A percentile compares a stretch with the other conserved stretches of the same genome.
phyloP scores from a whole-genome alignment of 2,113 vertebrate species.

The Scomber japonicus region DNA sequence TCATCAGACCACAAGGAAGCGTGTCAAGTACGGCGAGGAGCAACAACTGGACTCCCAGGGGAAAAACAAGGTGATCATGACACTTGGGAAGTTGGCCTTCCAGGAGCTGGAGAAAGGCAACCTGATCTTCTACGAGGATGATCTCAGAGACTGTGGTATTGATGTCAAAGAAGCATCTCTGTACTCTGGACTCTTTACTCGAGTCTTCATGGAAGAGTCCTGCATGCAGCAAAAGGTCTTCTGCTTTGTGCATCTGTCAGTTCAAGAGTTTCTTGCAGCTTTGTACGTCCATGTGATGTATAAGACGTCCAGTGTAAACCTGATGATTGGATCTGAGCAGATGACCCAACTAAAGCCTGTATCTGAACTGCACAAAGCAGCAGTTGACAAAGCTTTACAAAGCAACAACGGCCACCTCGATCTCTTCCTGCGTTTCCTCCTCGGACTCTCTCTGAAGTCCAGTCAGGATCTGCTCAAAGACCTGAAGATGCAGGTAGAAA shows the following conservation, averaged over 20 bases:
- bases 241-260: conserved; percentile 45
- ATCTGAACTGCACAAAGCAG: conserved; percentile 13
- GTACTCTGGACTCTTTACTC: conserved; percentile 37
- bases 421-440: conserved; percentile 46
- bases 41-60: background rate
- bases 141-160: conserved; percentile 23
- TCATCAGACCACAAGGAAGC: conserved; percentile 12
- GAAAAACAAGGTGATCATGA: background rate
- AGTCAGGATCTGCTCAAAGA: conserved; percentile 8
- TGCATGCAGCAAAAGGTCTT: conserved; percentile 18
- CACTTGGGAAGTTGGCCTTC: conserved; percentile 43
- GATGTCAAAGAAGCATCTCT: conserved; percentile 25
- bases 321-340: background rate
- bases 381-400: conserved; percentile 38
- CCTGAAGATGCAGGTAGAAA: background rate
- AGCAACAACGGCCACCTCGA: conserved; percentile 28
- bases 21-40: background rate
- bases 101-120: conserved; percentile 35
- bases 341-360: background rate
- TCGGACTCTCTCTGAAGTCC: conserved; percentile 30
- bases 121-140: conserved; percentile 35
- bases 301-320: background rate
- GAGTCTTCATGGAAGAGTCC: conserved; percentile 32
- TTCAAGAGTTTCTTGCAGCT: conserved; percentile 51
- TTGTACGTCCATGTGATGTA: conserved; percentile 32